These are phyloP conservation scores for Carcina quercana DNA, from an alignment of 2,888 invertebrate species.

Conservation along the genomic window DNA sequence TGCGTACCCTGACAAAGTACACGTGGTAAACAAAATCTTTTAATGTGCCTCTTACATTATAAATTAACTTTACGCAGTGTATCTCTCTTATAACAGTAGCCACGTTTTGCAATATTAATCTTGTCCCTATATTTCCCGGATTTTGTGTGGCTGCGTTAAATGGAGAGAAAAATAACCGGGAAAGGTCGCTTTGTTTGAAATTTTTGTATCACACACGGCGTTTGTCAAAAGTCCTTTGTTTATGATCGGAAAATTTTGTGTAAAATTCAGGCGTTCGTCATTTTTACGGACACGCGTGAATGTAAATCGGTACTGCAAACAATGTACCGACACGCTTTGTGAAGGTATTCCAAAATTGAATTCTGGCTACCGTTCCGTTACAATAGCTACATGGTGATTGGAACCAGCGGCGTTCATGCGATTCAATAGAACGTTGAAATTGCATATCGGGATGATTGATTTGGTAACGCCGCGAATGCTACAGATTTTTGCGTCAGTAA, in stretches of 20 bases:
- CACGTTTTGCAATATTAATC: constrained; percentile 14
- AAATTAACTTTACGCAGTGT: constrained; percentile 15
- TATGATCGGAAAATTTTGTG: constrained; percentile 33
- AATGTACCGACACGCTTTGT: constrained; percentile 25
- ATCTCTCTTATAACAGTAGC: constrained; percentile 14
- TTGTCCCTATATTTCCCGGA: constrained; percentile 10
- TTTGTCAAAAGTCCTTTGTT: constrained; percentile 32
- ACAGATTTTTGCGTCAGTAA: too few species aligned
- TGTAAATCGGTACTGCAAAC: constrained; percentile 12
- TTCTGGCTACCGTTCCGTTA: constrained; percentile 24
- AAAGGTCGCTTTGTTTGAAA: constrained; percentile 18
- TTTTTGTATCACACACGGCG: constrained; percentile 21
- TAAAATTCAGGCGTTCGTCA: constrained; percentile 30
- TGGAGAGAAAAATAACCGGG: constrained; percentile 13
- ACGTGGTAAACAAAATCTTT: constrained; percentile 20
- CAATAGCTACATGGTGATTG: constrained; percentile 21
- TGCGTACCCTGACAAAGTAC: constrained; percentile 12
- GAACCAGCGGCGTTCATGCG: constrained; percentile 27
- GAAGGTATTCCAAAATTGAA: constrained; percentile 36
- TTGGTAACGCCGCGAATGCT: too few species aligned
- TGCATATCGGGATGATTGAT: constrained; percentile 4
- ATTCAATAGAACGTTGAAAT: constrained; percentile 14
- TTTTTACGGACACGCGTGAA: constrained; percentile 26
- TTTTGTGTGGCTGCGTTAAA: constrained; percentile 17
- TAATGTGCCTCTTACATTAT: constrained; percentile 21